Evolutionary conservation across 2,113 vertebrate species (phyloP), one percentile per base, ranked within the genome.

Genomic region (Mus pahari): DNA sequence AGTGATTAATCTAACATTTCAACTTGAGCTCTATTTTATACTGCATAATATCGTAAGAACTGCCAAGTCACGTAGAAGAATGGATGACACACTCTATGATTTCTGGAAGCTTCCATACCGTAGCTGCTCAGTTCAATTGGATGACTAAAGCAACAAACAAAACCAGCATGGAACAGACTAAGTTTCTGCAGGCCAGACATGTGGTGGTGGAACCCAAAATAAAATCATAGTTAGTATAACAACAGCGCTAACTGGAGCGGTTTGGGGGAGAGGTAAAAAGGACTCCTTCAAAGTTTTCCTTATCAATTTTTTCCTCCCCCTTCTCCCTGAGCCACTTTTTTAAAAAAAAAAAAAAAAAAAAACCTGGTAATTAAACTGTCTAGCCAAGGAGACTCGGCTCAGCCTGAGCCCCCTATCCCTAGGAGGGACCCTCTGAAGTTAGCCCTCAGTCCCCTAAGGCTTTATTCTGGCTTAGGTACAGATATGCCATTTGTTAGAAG

Each of bases 391-490:
- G 45, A 89, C 87, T 66, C 39, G n/a, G 62, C 45, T n/a, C 68
- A 66, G 20, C 55, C 45, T 92, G 75, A 71, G 89, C 10, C 62
- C 62, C 7, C 48, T 71, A 10, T 9, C 71, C 16, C 42, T 74
- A n/a, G 36, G 78, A 62, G 78, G 28, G 39, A 31, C 88, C 48
- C 60, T 95, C 93, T 17, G 73, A 53, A 73, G 71, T 36, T 48
- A 73, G 89, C 96, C 92, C 95, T 84, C 97, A 45, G 96, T 97
- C 97, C 97, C 97, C 97, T 94, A 94, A 91, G 90, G 95, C 45
- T 97, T 87, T 89, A 66, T 96, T 97, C 96, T 96, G 95, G 92
- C 89, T 90, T 96, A 94, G 93, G 96, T 96, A 86, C 92, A 86
- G 88, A 88, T 95, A 93, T 89, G 90, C 96, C 95, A 94, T 95